Base-by-base conservation (phyloP, 2,113 vertebrate genomes). In the Oxyruncus cristatus region DNA sequence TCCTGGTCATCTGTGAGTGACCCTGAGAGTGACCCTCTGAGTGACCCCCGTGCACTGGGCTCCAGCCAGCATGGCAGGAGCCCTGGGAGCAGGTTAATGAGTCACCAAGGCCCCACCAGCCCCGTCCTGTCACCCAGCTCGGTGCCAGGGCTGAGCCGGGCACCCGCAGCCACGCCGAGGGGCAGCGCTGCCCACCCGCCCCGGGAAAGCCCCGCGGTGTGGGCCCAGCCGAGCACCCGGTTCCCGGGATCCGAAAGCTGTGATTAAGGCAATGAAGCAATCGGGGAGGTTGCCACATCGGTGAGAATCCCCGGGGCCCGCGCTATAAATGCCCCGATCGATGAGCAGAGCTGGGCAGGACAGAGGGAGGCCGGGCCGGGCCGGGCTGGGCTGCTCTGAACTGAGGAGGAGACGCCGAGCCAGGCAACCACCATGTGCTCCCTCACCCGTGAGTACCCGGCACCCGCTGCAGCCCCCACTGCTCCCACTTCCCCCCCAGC, bases 241-340 rank as follows among this genome's bases (percentile, higher is more conserved):
- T 28, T 39, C 59, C 22, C 1, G 1, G 27, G 80, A 95, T 95
- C 90, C 53, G 92, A 91, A 88, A 90, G 86, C 61, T 17, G 86
- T 93, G 96, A 95, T 97, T 96, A 95, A 96, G 87, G 65, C 71
- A 91, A 88, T 97, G 95, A 96, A 61, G 94, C 91, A 96, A 96
- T 88, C 86, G 5, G 7, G 10, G 30, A 42, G 73, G 88, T 97
- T 97, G 94, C 95, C 79, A 86, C 93, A 95, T 95, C 92, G 2
- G 63, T 47, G 93, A 94, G 96, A 97, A 93, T 94, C 92, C 96
- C 97, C 86, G 18, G 42, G 39, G 55, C 61, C 79, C 9, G 79
- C 30, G 14, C 83, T 97, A 97, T 97, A 97, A 96, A 92, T 93
- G 90, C 82, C 91, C 75, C 39, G 14, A 97, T 85, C 80, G 74